These are phyloP conservation scores for Rachycentron canadum DNA, from an alignment of 2,797 vertebrate genomes.

Conservation along the genomic window DNA sequence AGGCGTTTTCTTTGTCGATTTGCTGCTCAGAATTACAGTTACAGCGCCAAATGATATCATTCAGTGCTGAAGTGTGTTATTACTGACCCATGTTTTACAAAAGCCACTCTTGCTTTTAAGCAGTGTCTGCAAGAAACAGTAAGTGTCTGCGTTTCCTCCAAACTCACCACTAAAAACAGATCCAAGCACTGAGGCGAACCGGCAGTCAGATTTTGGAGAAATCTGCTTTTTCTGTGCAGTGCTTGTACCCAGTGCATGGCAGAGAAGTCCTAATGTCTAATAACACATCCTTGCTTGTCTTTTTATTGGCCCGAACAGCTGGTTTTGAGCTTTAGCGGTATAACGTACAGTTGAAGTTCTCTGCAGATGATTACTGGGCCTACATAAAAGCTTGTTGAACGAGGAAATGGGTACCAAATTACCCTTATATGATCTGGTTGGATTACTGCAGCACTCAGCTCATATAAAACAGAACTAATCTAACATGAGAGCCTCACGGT, in stretches of 20 bases:
- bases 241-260: slow-evolving; percentile 50
- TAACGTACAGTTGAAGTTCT: slow-evolving; percentile 61
- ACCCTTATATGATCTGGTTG: slow-evolving; percentile 79
- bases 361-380: slow-evolving; percentile 78
- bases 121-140: slow-evolving; percentile 48
- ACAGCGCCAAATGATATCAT: slow-evolving; percentile 54
- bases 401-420: slow-evolving; percentile 78
- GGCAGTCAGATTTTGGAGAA: slow-evolving; percentile 53
- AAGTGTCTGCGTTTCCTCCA: slow-evolving; percentile 66
- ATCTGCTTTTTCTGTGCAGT: slow-evolving; percentile 58
- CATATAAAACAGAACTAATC: slow-evolving; percentile 76
- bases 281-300: slow-evolving; percentile 72
- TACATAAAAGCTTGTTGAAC: slow-evolving; percentile 73
- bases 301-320: slow-evolving; percentile 78
- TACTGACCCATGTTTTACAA: slow-evolving; percentile 68
- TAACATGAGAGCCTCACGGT: slow-evolving; percentile 59
- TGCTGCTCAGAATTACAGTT: slow-evolving; percentile 42
- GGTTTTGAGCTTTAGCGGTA: slow-evolving; percentile 74
- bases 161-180: slow-evolving; percentile 60
- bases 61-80: slow-evolving; percentile 49
- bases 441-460: slow-evolving; percentile 77
- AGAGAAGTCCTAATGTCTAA: slow-evolving; percentile 71
- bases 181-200: slow-evolving; percentile 53
- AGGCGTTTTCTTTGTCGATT: slow-evolving; percentile 43
- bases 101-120: slow-evolving; percentile 57